Base-by-base conservation (phyloP, 2,888 invertebrate species). In the Drosophila basisetae region DNA sequence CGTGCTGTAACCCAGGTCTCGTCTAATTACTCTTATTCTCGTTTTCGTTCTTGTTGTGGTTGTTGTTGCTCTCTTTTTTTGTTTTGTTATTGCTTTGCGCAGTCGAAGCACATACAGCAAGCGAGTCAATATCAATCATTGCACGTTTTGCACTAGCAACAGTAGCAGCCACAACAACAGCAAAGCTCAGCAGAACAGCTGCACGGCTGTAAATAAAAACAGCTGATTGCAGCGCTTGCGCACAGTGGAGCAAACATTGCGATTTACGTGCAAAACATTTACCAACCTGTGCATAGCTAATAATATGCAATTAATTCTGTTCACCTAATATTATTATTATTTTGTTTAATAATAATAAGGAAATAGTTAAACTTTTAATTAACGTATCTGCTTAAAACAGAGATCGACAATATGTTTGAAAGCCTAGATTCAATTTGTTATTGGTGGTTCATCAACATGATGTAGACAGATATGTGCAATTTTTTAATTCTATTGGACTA, bases 141-240 rank as follows among this genome's bases (percentile, higher is more conserved):
- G 75, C 80, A 76, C 76, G 78, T 77, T 78, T 58, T 64, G 39
- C 69, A 69, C 54, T 59, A 37, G 52, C 73, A 47, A 47, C 56
- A 68, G n/a, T 9, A 31, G 31, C 31, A 31, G 31, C 54, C 61
- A 33, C 60, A 56, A 41, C 43, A 50, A 37, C n/a, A 67, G 37
- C 13, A 71, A 50, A 60, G 16, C 22, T 33, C 10, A 25, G 22
- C 11, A 33, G 41, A 75, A 65, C 80, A 78, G 79, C 69, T 78
- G 77, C 81, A 59, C 54, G 73, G 62, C 54, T 73, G 76, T 53
- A 64, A 33, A 33, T 33, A 71, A 59, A 62, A 62, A 63, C 70
- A 73, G 74, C 82, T 82, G 82, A 78, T 76, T 77, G 68, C 61
- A 49, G 41, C 13, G 43, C 61, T n/a, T 25, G 52, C 3, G 65